These are phyloP conservation scores for Orthosia cruda DNA, from an alignment of 2,888 invertebrate species.

Conservation along the genomic window DNA sequence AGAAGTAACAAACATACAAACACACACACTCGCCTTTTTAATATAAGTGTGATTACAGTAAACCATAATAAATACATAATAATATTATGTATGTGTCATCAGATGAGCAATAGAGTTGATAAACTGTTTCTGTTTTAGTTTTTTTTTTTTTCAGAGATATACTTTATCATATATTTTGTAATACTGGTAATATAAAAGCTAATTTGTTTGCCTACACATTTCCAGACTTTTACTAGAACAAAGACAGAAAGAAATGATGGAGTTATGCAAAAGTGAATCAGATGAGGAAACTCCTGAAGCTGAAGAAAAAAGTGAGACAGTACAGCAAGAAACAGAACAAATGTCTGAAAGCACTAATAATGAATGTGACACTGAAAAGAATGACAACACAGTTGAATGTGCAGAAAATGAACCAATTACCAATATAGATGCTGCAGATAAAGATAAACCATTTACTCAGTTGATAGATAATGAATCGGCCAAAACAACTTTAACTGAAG, in stretches of 20 bases:
- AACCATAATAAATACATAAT: not conserved
- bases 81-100: not conserved
- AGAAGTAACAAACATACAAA: too few relatives aligned
- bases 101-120: not conserved
- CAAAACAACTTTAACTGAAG: slow-evolving; percentile 21
- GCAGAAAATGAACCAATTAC: slow-evolving; percentile 6
- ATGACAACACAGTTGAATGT: slow-evolving; percentile 15
- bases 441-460: slow-evolving; percentile 37
- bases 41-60: too few relatives aligned
- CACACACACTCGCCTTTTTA: too few relatives aligned
- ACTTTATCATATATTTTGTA: not conserved
- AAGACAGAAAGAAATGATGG: slow-evolving; percentile 94
- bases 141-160: not conserved
- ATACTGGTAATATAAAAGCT: not conserved
- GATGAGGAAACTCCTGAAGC: slow-evolving; percentile 65
- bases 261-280: slow-evolving; percentile 94
- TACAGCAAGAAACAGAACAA: slow-evolving; percentile 18
- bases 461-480: slow-evolving; percentile 30
- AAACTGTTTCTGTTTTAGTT: not conserved
- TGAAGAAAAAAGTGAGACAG: slow-evolving; percentile 48
- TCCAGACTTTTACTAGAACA: slow-evolving; percentile 93
- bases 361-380: slow-evolving; percentile 23
- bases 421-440: slow-evolving; percentile 16
- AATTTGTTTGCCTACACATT: slow-evolving; percentile 2
- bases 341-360: slow-evolving; percentile 1